Base-by-base conservation (phyloP, 2,797 vertebrate species). In the Micropoecilia bifurca region DNA sequence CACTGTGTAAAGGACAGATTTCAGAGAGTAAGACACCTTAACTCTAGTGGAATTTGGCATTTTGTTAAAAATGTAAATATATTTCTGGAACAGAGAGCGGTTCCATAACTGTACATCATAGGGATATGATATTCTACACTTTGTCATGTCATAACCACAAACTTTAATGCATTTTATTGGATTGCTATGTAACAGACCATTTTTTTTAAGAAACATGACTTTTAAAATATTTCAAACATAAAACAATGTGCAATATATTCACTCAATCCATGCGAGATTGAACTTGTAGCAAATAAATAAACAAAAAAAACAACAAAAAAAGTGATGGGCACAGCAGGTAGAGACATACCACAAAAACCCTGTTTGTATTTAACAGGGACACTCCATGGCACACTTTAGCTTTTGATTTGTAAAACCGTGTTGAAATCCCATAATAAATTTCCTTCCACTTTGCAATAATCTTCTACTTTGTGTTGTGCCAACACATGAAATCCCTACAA, bases 1-100 rank as follows among this genome's bases (percentile, higher is more conserved):
- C 5, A 46, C 12, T 71, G 41, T n/a, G n/a, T 4, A 43, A 81
- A 71, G 63, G n/a, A 82, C 41, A 88, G 63, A 88, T 74, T 84
- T 36, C 25, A 30, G 79, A 48, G 63, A 81, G 77, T 41, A 46
- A 80, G 73, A 74, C 78, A 77, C 43, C 83, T 9, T 59, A 87
- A 80, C 81, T 83, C 2, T 76, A 76, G 78, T 88, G 78, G 83
- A 79, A 39, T 76, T 25, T 10, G 47, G 25, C 4, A 28, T 41
- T 71, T 45, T 57, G 73, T 57, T 36, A 25, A 59, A 77, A 78
- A 87, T 39, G 57, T 41, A 46, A 50, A 46, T 6, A 46, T 14
- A 46, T 71, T 28, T 71, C 25, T 71, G n/a, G 25, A 46, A 71
- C 6, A n/a, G 8, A 13, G 10, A 69, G 39, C 39, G n/a, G 22